A percentile compares a stretch with the other conserved stretches of the same genome.
These are phyloP conservation scores for Hippocampus zosterae DNA, from an alignment of 2,113 vertebrate genomes.

Conservation along the genomic window DNA sequence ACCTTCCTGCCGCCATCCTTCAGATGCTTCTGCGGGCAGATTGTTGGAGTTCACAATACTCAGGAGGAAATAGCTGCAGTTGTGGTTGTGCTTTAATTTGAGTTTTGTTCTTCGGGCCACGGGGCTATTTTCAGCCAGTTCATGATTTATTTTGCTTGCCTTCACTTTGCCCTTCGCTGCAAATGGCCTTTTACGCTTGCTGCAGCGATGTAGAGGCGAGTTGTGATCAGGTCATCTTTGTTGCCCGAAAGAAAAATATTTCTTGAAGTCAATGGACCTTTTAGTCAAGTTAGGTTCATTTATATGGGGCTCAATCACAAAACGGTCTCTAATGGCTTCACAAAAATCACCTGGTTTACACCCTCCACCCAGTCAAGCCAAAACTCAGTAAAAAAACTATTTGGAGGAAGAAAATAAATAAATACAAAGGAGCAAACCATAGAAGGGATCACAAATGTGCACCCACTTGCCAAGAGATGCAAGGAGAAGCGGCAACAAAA, in stretches of 20 bases:
- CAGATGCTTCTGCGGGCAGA: constrained; percentile 38
- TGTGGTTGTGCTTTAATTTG: constrained; percentile 42
- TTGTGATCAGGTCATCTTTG: neutral
- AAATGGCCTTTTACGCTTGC: neutral
- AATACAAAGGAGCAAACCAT: no score
- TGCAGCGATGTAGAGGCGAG: neutral
- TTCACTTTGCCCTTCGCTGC: constrained; percentile 4
- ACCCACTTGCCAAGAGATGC: no score
- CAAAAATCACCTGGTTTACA: no score
- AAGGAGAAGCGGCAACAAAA: no score
- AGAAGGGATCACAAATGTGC: no score
- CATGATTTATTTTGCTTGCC: neutral
- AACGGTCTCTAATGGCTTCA: no score
- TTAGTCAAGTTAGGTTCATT: neutral
- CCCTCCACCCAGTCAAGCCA: no score
- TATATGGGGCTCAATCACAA: neutral
- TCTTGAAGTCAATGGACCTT: neutral
- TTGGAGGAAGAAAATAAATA: no score
- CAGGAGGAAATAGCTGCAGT: constrained; percentile 47
- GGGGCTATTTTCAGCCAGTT: constrained; percentile 20
- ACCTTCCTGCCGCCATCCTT: constrained; percentile 19
- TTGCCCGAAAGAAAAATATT: neutral
- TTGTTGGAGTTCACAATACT: constrained; percentile 38
- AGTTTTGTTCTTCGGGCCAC: constrained; percentile 34
- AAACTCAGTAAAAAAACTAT: no score